A percentile compares a stretch with the other conserved stretches of the same genome.
Conservation (phyloP, 2,888 invertebrate species). For the Hirtodrosophila cameraria region DNA sequence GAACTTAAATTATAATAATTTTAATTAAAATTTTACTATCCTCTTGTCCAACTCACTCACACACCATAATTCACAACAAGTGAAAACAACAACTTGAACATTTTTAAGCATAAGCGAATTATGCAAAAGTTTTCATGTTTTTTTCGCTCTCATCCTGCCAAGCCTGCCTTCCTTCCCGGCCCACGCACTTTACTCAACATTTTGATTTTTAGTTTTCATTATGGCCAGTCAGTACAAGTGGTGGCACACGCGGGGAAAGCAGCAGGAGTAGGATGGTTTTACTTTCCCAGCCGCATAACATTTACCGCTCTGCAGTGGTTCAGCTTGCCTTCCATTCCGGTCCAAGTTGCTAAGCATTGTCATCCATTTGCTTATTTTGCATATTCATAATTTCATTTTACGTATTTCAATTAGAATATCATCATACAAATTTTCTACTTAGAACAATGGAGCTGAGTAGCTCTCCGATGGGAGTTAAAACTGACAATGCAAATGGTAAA, state of each 20-base stretch:
- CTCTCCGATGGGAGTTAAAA: not conserved
- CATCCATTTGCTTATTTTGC: constrained; percentile 80
- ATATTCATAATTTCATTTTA: constrained; percentile 81
- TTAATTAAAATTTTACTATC: constrained; percentile 71
- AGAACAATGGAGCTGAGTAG: constrained; percentile 58
- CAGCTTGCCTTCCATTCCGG: constrained; percentile 32
- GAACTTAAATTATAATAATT: constrained; percentile 72
- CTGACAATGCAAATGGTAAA: constrained; percentile 18
- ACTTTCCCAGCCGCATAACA: constrained; percentile 58
- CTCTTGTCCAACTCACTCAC: constrained; percentile 3
- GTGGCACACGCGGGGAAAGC: not conserved
- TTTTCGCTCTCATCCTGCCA: constrained; percentile 11
- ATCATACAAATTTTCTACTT: constrained; percentile 66
- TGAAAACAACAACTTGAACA: constrained; percentile 66
- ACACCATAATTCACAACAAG: constrained; percentile 50
- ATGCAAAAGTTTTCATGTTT: constrained; percentile 77
- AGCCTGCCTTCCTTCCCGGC: not conserved
- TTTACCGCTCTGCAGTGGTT: constrained; percentile 64
- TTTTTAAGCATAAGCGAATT: constrained; percentile 79
- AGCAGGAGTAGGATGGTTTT: not conserved
- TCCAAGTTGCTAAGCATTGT: constrained; percentile 76
- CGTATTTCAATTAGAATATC: constrained; percentile 80
- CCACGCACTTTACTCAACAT: constrained; percentile 56
- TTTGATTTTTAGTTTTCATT: constrained; percentile 78
- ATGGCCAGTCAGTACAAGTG: constrained; percentile 29